Evolutionary conservation across 1,140 invertebrate genomes (phyloP).

Genomic region (Drosophila sulfurigaster): DNA sequence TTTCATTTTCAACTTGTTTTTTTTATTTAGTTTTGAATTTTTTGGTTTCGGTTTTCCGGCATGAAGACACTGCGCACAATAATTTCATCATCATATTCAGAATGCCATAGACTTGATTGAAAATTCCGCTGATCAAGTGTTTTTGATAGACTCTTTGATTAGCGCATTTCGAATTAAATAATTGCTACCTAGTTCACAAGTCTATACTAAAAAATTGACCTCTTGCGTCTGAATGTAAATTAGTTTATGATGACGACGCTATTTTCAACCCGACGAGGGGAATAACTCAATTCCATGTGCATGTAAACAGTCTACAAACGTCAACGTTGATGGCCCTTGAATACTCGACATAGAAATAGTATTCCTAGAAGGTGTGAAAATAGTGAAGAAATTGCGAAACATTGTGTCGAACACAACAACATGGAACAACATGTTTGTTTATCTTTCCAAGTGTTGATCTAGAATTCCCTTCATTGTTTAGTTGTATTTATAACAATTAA

Average conservation of each 20-base stretch:
- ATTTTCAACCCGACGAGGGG: neutral
- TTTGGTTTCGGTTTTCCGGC: slow-evolving; percentile 36
- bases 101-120: slow-evolving; percentile 1
- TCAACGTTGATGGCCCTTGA: no score
- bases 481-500: no score
- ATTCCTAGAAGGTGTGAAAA: neutral
- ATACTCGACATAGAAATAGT: neutral
- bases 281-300: neutral
- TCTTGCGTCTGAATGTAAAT: neutral
- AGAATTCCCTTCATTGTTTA: no score
- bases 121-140: neutral
- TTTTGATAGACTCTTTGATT: slow-evolving; percentile 16
- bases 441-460: no score
- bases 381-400: neutral
- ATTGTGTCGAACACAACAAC: neutral
- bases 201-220: neutral
- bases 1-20: slow-evolving; percentile 22
- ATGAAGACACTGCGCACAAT: slow-evolving; percentile 30
- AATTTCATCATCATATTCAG: slow-evolving; percentile 38
- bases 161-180: neutral
- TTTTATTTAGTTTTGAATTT: slow-evolving; percentile 12
- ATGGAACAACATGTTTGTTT: no score
- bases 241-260: neutral
- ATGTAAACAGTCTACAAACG: neutral
- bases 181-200: neutral